Evolutionary conservation across 1,140 invertebrate species (phyloP).

Genomic region (Drosophila cardini): DNA sequence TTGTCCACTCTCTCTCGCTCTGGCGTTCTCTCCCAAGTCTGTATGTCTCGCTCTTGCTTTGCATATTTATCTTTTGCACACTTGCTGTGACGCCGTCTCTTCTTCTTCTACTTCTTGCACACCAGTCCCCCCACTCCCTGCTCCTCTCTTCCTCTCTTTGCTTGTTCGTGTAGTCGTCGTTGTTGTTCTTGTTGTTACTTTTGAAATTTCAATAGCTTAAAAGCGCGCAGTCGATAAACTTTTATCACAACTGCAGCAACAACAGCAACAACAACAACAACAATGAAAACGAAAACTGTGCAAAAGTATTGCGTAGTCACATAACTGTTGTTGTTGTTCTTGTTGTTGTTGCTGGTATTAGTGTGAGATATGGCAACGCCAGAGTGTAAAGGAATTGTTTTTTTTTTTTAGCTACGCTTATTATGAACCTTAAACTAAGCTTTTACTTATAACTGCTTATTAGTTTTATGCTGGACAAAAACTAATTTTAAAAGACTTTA

Average conservation of each 20-base stretch:
- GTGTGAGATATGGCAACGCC: slow-evolving; percentile 38
- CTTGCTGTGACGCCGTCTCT: slow-evolving; percentile 47
- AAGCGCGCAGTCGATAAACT: slow-evolving; percentile 74
- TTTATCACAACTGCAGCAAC: slow-evolving; percentile 78
- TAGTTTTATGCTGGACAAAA: too few species aligned
- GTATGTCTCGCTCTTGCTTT: slow-evolving; percentile 44
- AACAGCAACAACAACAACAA: slow-evolving; percentile 33
- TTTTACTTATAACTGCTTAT: too few species aligned
- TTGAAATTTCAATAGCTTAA: slow-evolving; percentile 50
- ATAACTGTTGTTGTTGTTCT: slow-evolving; percentile 30
- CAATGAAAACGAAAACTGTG: slow-evolving; percentile 53
- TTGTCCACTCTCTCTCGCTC: slow-evolving; percentile 7
- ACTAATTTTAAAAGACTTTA: too few species aligned
- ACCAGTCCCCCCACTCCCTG: too few species aligned
- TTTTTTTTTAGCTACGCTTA: neutral
- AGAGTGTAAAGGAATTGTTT: neutral
- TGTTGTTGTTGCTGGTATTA: slow-evolving; percentile 36
- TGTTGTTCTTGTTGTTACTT: slow-evolving; percentile 29
- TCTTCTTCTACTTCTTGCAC: slow-evolving; percentile 27
- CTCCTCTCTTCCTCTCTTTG: too few species aligned
- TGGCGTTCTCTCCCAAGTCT: neutral
- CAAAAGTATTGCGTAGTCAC: slow-evolving; percentile 60
- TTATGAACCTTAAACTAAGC: neutral
- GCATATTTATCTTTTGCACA: slow-evolving; percentile 78
- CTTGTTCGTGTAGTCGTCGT: too few species aligned